These are phyloP conservation scores for Penaeus vannamei DNA, from an alignment of 1,140 invertebrate genomes.

Conservation along the genomic window DNA sequence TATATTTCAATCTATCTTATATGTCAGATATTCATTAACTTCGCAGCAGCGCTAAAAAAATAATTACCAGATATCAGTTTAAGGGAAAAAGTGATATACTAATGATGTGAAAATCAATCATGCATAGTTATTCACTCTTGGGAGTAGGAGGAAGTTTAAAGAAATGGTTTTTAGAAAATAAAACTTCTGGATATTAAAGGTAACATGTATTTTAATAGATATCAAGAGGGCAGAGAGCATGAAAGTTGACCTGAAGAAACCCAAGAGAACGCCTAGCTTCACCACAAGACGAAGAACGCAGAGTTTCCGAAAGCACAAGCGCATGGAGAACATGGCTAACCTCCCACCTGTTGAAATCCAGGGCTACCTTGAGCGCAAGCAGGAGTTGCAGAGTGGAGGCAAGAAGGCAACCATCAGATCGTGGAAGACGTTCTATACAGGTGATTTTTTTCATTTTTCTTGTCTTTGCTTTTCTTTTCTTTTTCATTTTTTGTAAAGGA, in stretches of 20 bases:
- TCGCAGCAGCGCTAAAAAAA: too few species aligned
- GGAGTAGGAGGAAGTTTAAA: too few species aligned
- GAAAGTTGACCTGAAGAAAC: constrained; percentile 82
- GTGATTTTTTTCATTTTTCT: constrained; percentile 68
- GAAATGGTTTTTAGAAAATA: not conserved
- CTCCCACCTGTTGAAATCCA: constrained; percentile 93
- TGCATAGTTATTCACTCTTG: too few species aligned
- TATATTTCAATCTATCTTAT: too few species aligned
- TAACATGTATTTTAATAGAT: constrained; percentile 69
- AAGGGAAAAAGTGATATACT: too few species aligned
- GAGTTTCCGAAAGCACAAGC: constrained; percentile 86
- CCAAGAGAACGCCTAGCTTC: constrained; percentile 94
- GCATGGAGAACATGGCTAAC: constrained; percentile 80
- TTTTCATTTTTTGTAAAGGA: too few species aligned
- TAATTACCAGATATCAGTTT: too few species aligned
- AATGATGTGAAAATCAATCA: too few species aligned
- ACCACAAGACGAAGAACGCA: constrained; percentile 89
- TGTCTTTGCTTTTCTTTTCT: too few species aligned
- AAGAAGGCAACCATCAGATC: constrained; percentile 94
- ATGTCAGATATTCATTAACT: too few species aligned
- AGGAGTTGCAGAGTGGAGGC: constrained; percentile 92
- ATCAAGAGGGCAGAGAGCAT: constrained; percentile 91
- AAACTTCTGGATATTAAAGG: not conserved
- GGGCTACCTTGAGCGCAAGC: constrained; percentile 93
- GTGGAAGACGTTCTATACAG: constrained; percentile 95